These are phyloP conservation scores for Trypoxylus dichotomus DNA, from an alignment of 1,140 invertebrate species.

Conservation along the genomic window DNA sequence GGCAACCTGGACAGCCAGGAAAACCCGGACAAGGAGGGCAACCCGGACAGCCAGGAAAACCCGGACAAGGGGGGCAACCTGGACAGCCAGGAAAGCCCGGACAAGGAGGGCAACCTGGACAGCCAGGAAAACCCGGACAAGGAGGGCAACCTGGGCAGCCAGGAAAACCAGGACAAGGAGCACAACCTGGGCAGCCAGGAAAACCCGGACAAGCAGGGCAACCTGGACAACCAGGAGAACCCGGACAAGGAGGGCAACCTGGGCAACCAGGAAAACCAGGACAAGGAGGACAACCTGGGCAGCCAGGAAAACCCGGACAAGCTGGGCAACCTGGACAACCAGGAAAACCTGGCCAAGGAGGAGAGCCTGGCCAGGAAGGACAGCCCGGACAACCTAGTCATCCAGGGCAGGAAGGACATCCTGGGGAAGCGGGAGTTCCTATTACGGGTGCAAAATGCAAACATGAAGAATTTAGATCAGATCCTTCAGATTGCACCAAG, in stretches of 20 bases:
- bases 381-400: slow-evolving; percentile 26
- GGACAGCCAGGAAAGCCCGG: slow-evolving; percentile 36
- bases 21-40: too few relatives aligned
- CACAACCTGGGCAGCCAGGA: not conserved
- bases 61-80: slow-evolving; percentile 38
- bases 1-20: too few relatives aligned
- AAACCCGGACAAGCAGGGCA: slow-evolving; percentile 36
- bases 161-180: slow-evolving; percentile 37
- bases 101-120: slow-evolving; percentile 36
- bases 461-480: slow-evolving; percentile 53
- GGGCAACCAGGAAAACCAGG: slow-evolving; percentile 35
- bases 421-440: slow-evolving; percentile 34
- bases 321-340: slow-evolving; percentile 32
- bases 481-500: slow-evolving; percentile 63
- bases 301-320: slow-evolving; percentile 33
- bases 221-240: slow-evolving; percentile 40
- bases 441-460: not conserved
- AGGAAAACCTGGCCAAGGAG: slow-evolving; percentile 38
- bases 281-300: slow-evolving; percentile 40
- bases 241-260: slow-evolving; percentile 40
- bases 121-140: slow-evolving; percentile 38
- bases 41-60: slow-evolving; percentile 29
- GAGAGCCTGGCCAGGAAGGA: slow-evolving; percentile 37
- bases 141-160: slow-evolving; percentile 36
- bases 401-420: slow-evolving; percentile 38